Percentiles rank a stretch among this genome's conserved stretches.
phyloP scores from a whole-genome alignment of 2,113 vertebrate species.

The Sinocyclocheilus rhinocerous region DNA sequence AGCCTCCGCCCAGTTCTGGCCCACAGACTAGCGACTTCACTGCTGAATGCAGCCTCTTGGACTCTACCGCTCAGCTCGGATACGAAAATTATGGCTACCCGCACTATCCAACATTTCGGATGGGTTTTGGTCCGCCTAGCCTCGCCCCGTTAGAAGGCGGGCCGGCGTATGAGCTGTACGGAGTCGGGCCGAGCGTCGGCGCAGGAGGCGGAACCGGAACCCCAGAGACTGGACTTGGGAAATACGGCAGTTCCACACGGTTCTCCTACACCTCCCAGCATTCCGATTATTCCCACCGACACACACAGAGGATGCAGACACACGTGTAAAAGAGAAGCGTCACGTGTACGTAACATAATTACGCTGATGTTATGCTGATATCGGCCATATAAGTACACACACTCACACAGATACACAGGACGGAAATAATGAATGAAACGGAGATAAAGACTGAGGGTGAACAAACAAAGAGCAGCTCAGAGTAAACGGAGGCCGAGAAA shows the following conservation, averaged over 20 bases:
- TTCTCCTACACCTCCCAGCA: conserved; percentile 96
- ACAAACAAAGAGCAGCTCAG: conserved; percentile 19
- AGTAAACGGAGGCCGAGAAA: conserved; percentile 10
- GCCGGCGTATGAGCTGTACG: conserved; percentile 79
- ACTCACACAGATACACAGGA: conserved; percentile 50
- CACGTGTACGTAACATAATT: not conserved
- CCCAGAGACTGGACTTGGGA: conserved; percentile 80
- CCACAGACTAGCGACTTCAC: conserved; percentile 73
- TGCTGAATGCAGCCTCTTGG: conserved; percentile 77
- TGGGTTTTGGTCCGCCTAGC: conserved; percentile 85
- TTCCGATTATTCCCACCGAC: conserved; percentile 93
- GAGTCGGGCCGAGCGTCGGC: conserved; percentile 65
- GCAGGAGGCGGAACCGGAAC: conserved; percentile 56
- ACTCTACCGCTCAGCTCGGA: conserved; percentile 85
- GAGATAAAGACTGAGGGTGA: not conserved
- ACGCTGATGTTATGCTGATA: conserved; percentile 43
- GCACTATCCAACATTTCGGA: conserved; percentile 82
- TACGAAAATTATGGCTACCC: conserved; percentile 89
- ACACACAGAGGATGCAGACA: conserved; percentile 98
- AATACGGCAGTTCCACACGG: conserved; percentile 85
- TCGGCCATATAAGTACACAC: conserved; percentile 45
- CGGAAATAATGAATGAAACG: conserved; percentile 18
- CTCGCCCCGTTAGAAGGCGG: conserved; percentile 76
- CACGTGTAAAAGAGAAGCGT: conserved; percentile 81
- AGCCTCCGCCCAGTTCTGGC: conserved; percentile 67